A percentile compares a stretch with the other conserved stretches of the same genome.
phyloP scores from a whole-genome alignment of 92 coral and sea anemone genomes.

The Phenganax marumi region DNA sequence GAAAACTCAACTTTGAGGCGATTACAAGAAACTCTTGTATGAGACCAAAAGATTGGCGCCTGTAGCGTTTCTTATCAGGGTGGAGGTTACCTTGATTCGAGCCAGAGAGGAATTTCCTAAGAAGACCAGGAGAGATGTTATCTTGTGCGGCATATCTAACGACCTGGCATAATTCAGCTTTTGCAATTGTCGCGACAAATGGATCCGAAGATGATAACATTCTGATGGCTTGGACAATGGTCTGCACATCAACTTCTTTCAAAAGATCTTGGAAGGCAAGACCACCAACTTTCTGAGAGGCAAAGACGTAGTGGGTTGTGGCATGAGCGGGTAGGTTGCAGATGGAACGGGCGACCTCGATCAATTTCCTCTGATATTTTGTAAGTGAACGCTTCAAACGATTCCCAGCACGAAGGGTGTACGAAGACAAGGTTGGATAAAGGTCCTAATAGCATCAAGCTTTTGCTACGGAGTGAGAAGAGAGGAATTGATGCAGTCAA shows the following conservation, averaged over 20 bases:
- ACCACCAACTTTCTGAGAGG: conserved; percentile 19
- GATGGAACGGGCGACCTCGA: conserved; percentile 22
- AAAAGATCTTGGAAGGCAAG: conserved; percentile 40
- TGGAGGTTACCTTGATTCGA: conserved; percentile 4
- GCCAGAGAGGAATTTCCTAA: not conserved
- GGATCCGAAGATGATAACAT: too few species aligned
- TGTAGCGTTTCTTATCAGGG: not conserved
- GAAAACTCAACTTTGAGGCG: not conserved
- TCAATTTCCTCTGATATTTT: not conserved
- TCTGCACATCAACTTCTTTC: too few species aligned
- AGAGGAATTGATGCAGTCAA: too few species aligned
- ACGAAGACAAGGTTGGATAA: conserved; percentile 31
- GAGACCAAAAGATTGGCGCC: not conserved
- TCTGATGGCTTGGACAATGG: too few species aligned
- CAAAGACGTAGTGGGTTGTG: too few species aligned
- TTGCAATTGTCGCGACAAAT: too few species aligned
- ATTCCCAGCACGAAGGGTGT: too few species aligned
- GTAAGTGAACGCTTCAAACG: not conserved
- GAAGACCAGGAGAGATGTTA: not conserved
- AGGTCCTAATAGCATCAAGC: conserved; percentile 37
- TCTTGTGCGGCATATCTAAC: conserved; percentile 23
- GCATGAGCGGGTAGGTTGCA: conserved; percentile 29
- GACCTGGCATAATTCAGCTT: conserved; percentile 10
- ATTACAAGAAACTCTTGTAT: not conserved
- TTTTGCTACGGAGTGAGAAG: conserved; percentile 47